A percentile compares a stretch with the other conserved stretches of the same genome.
These are phyloP conservation scores for Abramis brama DNA, from an alignment of 2,113 vertebrate species.

Conservation along the genomic window DNA sequence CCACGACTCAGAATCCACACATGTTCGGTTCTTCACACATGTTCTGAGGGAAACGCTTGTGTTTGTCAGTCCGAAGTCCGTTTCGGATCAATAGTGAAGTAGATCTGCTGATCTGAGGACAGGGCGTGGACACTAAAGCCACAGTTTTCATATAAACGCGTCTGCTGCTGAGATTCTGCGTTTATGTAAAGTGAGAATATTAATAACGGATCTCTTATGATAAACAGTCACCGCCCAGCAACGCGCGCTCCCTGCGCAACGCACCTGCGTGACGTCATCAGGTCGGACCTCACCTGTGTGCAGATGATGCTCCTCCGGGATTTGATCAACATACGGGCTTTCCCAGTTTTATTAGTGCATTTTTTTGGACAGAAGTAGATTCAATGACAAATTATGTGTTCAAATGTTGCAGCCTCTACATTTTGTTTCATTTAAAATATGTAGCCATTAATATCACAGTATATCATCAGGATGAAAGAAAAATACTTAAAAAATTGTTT, in stretches of 20 bases:
- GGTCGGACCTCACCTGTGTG: neutral
- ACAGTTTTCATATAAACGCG: neutral
- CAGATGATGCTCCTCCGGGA: neutral
- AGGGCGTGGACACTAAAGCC: neutral
- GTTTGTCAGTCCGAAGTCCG: conserved; percentile 73
- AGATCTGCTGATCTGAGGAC: conserved; percentile 18
- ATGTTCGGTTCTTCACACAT: neutral
- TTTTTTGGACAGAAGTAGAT: neutral
- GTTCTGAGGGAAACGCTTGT: conserved; percentile 46
- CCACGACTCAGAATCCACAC: neutral
- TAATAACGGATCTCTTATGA: neutral
- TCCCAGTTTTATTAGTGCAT: neutral
- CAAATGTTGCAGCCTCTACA: neutral
- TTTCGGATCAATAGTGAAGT: conserved; percentile 55
- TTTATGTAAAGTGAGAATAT: neutral
- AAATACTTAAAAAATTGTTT: neutral
- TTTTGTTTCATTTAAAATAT: too few species aligned
- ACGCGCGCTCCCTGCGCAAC: conserved; percentile 4
- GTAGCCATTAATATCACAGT: too few species aligned
- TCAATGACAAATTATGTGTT: neutral
- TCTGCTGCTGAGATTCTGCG: neutral
- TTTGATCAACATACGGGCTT: neutral
- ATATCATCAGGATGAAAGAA: neutral
- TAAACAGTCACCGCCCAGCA: neutral
- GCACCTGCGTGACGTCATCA: neutral